A percentile compares a stretch with the other conserved stretches of the same genome.
Conservation (phyloP, 2,888 invertebrate species). For the Uloborus plumipes region DNA sequence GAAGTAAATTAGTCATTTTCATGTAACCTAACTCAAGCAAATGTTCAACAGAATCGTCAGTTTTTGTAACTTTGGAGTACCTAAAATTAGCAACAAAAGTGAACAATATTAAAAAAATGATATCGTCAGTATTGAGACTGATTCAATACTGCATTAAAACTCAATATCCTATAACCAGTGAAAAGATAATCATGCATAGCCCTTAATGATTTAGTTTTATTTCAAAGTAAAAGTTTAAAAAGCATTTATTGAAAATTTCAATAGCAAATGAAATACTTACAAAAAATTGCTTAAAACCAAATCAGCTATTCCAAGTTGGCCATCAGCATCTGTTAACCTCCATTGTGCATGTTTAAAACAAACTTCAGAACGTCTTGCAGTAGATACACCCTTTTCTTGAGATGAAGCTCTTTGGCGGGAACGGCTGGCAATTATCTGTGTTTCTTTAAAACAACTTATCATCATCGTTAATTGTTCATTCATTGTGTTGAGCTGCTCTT, state of each 20-base stretch:
- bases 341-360: conserved; percentile 99
- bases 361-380: conserved; percentile 89
- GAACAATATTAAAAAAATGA: too few relatives aligned
- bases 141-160: neutral
- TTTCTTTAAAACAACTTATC: conserved; percentile 91
- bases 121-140: too few relatives aligned
- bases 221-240: too few relatives aligned
- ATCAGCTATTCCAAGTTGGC: conserved; percentile 97
- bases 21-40: conserved; percentile 95
- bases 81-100: conserved; percentile 71
- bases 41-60: conserved; percentile 97
- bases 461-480: conserved; percentile 96
- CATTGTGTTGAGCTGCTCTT: conserved; percentile 86
- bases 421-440: conserved; percentile 76
- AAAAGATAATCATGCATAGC: too few relatives aligned
- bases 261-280: conserved; percentile 73
- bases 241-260: neutral
- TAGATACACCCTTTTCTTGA: conserved; percentile 79
- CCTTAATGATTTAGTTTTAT: too few relatives aligned
- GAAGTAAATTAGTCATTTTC: conserved; percentile 92
- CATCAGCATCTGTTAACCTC: conserved; percentile 97
- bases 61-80: conserved; percentile 95
- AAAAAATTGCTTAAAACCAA: conserved; percentile 94
- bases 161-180: neutral
- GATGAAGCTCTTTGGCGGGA: conserved; percentile 66